Evolutionary conservation across 1,140 invertebrate genomes (phyloP).

Genomic region (Drosophila oshimai): DNA sequence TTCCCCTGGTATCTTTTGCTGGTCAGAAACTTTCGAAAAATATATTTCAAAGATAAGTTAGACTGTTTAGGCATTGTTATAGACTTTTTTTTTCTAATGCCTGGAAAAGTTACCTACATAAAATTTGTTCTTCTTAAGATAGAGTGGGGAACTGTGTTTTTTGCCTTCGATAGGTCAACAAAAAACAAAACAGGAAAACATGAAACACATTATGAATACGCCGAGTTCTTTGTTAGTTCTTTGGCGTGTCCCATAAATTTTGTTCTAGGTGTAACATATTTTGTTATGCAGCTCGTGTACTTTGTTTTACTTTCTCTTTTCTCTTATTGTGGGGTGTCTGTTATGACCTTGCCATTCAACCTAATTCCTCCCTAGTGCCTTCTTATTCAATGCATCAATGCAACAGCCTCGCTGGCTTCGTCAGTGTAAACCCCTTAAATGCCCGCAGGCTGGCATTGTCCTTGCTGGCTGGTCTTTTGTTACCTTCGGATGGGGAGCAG

Average conservation of each 20-base stretch:
- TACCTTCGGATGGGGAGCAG: conserved; percentile 1
- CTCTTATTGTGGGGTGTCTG: neutral
- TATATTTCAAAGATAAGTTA: neutral
- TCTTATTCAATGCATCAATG: conserved; percentile 43
- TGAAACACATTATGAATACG: conserved; percentile 2
- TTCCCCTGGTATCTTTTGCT: conserved; percentile 6
- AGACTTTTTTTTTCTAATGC: neutral
- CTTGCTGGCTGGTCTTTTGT: conserved; percentile 58
- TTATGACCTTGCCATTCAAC: conserved; percentile 52
- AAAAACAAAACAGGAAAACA: conserved; percentile 18
- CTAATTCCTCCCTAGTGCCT: neutral
- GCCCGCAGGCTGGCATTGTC: conserved; percentile 52
- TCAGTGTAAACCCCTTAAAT: conserved; percentile 41
- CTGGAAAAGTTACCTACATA: neutral
- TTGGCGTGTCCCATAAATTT: neutral
- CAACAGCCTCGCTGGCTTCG: conserved; percentile 30
- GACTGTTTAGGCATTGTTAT: conserved; percentile 4
- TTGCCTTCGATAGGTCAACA: conserved; percentile 53
- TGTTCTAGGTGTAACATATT: neutral
- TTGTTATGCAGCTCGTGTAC: conserved; percentile 3
- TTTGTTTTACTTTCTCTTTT: conserved; percentile 15
- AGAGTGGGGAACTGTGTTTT: conserved; percentile 9
- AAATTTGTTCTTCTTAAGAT: conserved; percentile 4
- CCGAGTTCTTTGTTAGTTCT: neutral
- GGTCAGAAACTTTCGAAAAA: neutral